These are phyloP conservation scores for Furcifer pardalis DNA, from an alignment of 2,797 vertebrate genomes.

Conservation along the genomic window DNA sequence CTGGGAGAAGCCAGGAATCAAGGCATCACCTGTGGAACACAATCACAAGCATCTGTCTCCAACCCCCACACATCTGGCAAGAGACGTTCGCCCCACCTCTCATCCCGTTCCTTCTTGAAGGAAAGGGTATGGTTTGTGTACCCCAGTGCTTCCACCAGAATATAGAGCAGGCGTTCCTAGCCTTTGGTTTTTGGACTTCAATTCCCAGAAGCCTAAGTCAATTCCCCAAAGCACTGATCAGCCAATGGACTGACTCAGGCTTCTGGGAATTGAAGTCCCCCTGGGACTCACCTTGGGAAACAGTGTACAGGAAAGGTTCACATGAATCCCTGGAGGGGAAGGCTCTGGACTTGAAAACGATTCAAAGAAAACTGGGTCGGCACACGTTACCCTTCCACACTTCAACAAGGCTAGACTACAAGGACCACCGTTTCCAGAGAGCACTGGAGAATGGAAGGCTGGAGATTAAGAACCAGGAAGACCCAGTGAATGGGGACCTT, in stretches of 20 bases:
- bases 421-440: no score
- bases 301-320: no score
- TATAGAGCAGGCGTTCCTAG: no score
- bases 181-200: no score
- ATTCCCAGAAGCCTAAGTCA: no score
- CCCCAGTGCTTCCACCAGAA: not conserved
- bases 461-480: not conserved
- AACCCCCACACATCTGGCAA: constrained; percentile 39
- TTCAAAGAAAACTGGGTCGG: not conserved
- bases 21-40: constrained; percentile 61
- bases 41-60: not conserved
- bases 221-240: no score
- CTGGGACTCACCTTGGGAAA: no score
- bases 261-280: no score
- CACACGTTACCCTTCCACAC: not conserved
- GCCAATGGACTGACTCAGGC: no score
- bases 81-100: accelerated
- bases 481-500: no score
- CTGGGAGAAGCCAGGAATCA: constrained; percentile 81
- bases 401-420: not conserved
- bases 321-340: not conserved
- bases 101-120: not conserved
- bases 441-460: no score
- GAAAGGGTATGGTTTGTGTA: not conserved
- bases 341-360: not conserved